Evolutionary conservation across 2,888 invertebrate species (phyloP).

Genomic region (Clivina fossor): DNA sequence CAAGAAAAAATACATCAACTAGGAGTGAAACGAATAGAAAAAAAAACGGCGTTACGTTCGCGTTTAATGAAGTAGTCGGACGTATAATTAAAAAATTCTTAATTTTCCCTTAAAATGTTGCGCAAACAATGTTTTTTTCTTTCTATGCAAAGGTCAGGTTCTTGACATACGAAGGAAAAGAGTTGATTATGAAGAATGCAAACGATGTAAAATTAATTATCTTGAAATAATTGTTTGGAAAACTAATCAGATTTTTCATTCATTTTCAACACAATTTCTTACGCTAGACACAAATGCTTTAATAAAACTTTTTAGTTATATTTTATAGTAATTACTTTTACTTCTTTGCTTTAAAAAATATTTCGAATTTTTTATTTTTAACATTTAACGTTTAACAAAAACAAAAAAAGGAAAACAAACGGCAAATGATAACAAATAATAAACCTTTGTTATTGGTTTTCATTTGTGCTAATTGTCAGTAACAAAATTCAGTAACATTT

Average conservation of each 20-base stretch:
- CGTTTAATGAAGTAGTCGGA: slow-evolving; percentile 29
- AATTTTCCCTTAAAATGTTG: slow-evolving; percentile 27
- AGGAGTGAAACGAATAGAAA: background rate
- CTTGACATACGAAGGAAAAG: slow-evolving; percentile 15
- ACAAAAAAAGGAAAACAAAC: background rate
- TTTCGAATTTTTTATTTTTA: too few species aligned
- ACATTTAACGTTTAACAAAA: background rate
- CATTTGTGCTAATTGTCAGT: too few species aligned
- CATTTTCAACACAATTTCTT: slow-evolving; percentile 4
- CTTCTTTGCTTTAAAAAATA: too few species aligned
- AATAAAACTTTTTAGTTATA: background rate
- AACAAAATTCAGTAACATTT: slow-evolving; percentile 18
- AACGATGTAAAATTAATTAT: slow-evolving; percentile 31
- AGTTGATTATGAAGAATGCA: slow-evolving; percentile 26
- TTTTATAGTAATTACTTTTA: too few species aligned
- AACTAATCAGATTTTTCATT: slow-evolving; percentile 19
- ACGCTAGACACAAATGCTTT: background rate
- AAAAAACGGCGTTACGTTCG: slow-evolving; percentile 5
- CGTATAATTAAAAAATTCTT: slow-evolving; percentile 29
- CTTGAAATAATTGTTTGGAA: slow-evolving; percentile 25
- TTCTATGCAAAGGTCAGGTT: slow-evolving; percentile 12
- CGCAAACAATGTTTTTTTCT: slow-evolving; percentile 28
- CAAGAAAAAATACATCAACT: slow-evolving; percentile 21
- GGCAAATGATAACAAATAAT: slow-evolving; percentile 3
- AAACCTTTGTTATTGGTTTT: too few species aligned